These are phyloP conservation scores for Rhimphoctona megacephalus DNA, from an alignment of 2,888 invertebrate genomes.

Conservation along the genomic window DNA sequence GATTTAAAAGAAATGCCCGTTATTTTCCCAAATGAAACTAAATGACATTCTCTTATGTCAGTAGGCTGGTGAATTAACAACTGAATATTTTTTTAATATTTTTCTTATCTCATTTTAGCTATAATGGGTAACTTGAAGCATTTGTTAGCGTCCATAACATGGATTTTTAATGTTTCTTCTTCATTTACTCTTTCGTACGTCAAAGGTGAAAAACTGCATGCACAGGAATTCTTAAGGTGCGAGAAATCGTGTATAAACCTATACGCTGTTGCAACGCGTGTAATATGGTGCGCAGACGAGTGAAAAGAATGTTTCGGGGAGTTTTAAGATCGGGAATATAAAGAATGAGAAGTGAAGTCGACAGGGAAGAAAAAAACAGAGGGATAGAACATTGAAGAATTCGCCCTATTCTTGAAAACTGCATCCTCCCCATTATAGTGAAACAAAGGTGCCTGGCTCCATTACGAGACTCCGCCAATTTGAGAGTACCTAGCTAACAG, in stretches of 20 bases:
- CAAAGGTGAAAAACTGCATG: background rate
- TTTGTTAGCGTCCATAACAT: background rate
- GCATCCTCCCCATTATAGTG: constrained; percentile 65
- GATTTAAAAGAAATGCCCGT: background rate
- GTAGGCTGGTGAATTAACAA: background rate
- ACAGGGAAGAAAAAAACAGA: constrained; percentile 8
- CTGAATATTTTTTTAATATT: background rate
- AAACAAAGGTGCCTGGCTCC: constrained; percentile 67
- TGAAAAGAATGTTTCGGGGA: constrained; percentile 58
- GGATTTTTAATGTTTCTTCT: background rate
- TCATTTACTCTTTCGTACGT: background rate
- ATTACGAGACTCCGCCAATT: constrained; percentile 66
- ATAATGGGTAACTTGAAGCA: too few species aligned
- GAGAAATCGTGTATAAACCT: constrained; percentile 9
- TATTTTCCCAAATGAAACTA: too few species aligned
- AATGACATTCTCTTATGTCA: too few species aligned
- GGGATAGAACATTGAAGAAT: constrained; percentile 48
- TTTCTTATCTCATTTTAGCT: too few species aligned
- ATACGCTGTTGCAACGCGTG: constrained; percentile 14
- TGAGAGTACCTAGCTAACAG: constrained; percentile 53
- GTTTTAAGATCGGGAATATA: constrained; percentile 38
- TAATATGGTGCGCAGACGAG: constrained; percentile 15
- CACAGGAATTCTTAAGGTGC: constrained; percentile 14
- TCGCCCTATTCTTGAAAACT: constrained; percentile 67
- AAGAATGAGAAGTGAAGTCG: constrained; percentile 25